These are phyloP conservation scores for Acrocyrtus sp. DNA, from an alignment of 2,888 invertebrate genomes.

Conservation along the genomic window DNA sequence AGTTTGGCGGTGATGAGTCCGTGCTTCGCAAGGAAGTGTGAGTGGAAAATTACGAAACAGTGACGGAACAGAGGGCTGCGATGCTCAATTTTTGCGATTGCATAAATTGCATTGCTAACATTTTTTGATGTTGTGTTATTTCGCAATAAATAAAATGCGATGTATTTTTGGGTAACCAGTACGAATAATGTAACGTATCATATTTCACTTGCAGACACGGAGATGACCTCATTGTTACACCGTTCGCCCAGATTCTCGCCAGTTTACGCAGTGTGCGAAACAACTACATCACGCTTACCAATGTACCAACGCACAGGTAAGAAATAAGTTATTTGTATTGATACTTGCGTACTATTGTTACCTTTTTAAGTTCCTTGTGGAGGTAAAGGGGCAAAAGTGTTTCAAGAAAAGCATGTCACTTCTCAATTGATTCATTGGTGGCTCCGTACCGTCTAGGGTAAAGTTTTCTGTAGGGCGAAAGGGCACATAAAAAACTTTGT, in stretches of 20 bases:
- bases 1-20: constrained; percentile 69
- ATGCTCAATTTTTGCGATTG: no score
- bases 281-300: constrained; percentile 97
- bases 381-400: no score
- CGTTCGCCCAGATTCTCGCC: constrained; percentile 99
- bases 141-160: no score
- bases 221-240: constrained; percentile 99
- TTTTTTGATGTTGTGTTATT: no score
- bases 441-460: not conserved
- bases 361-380: no score
- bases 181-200: no score
- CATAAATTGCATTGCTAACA: no score
- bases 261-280: constrained; percentile 97
- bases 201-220: constrained; percentile 85
- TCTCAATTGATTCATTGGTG: constrained; percentile 35
- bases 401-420: no score
- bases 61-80: no score
- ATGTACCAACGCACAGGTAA: constrained; percentile 89
- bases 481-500: constrained; percentile 25
- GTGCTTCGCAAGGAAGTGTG: constrained; percentile 46
- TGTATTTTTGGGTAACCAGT: no score
- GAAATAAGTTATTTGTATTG: constrained; percentile 69
- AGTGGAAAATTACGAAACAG: constrained; percentile 55
- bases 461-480: constrained; percentile 20
- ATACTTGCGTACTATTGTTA: no score